Evolutionary conservation across 2,797 vertebrate species (phyloP), one percentile per base, ranked within the genome.

Genomic region (Oceanodroma leucorhoa): DNA sequence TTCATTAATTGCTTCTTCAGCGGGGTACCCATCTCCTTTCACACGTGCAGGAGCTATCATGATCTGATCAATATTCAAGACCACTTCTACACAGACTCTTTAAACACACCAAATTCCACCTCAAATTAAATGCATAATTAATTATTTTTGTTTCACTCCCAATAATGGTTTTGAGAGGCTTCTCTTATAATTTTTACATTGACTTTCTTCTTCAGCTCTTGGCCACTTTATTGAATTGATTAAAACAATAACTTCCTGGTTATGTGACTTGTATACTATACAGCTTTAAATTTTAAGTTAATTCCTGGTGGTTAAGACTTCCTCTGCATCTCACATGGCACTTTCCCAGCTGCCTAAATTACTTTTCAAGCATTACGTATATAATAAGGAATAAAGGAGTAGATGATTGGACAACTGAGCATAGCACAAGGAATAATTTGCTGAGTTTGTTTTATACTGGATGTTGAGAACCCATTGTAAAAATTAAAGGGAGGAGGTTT

Each of bases 401-500:
- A n/a, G 58, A 61, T 36, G 73, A 91, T 82, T 78, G 69, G 70
- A 43, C 51, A 90, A n/a, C 43, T 10, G 72, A 90, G n/a, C 36
- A 22, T 30, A 60, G 65, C 77, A 85, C 12, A 75, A 87, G 82
- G 54, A 64, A 84, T 69, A 67, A 60, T 94, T 95, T 95, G n/a
- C 29, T 5, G 54, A 82, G 38, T 36, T 69, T 93, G 85, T 62
- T 70, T 96, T 94, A 65, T 43, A 38, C 10, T 87, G 83, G 75
- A 80, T 93, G 75, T 36, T 72, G 89, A 94, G 62, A 53, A 77
- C 16, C n/a, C 83, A 88, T 13, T 66, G 38, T 54, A 87, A 84
- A 94, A 95, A 95, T 91, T 91, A 89, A 92, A 92, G 89, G 69
- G 65, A 89, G 38, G 40, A 83, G 89, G 51, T 85, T 87, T 60